Base-by-base conservation (phyloP, 2,113 vertebrate genomes). In the Pseudorhombus dupliciocellatus region DNA sequence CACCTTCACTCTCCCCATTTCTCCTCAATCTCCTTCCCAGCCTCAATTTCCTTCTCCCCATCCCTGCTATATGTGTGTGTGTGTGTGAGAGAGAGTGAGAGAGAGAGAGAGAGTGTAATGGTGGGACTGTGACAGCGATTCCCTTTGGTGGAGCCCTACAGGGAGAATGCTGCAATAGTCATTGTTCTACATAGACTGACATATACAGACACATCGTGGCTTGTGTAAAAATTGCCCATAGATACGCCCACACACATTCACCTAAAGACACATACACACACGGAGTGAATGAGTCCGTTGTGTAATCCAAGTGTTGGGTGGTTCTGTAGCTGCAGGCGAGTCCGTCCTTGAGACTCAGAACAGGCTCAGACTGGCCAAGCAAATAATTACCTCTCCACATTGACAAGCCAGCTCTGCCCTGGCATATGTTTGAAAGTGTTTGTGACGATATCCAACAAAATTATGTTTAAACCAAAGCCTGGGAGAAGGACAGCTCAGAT, bases 341-440 rank as follows among this genome's bases (percentile, higher is more conserved):
- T 72, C 71, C 2, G 85, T 89, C 90, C 88, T 90, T 89, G 87
- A 89, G 78, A 83, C 67, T 82, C 69, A 76, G 73, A 87, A 76
- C 81, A 73, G 61, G 77, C 75, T 80, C 83, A 86, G 89, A 85
- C 82, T 56, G 72, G 78, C 81, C 88, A 84, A 90, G 89, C 84
- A 87, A 88, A 90, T 90, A 88, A 92, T 91, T 86, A 88, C 83
- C 69, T 87, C 88, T 88, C 56, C 53, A 81, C 72, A 60, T 57
- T 63, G 77, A 81, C 79, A 78, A 8, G 15, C 59, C 40, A 51
- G 63, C 72, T 79, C 52, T 68, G 21, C 53, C 74, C 70, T 65
- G 62, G 66, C 53, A 71, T 76, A 55, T 22, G n/a, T n/a, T 37
- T 57, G 70, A 40, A 28, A 53, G 21, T 55, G 28, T 55, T 54